Conservation (phyloP, 2,113 vertebrate genomes). For the Hippopotamus amphibius region DNA sequence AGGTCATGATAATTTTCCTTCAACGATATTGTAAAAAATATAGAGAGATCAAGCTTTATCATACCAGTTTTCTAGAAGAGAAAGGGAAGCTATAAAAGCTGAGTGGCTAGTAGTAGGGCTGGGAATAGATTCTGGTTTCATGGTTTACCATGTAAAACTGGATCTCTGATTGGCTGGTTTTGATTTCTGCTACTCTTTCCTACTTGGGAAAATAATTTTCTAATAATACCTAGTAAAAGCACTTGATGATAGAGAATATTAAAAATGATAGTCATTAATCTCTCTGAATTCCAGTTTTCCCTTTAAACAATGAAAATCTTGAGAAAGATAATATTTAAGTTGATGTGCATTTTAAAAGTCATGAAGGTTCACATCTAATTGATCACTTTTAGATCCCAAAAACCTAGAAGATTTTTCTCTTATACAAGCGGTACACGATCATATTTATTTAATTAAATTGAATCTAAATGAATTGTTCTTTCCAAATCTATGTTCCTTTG, state of each 20-base stretch:
- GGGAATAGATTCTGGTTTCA: background rate
- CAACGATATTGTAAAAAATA: background rate
- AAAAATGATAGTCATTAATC: background rate
- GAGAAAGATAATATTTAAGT: background rate
- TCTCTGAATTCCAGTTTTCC: background rate
- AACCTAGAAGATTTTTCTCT: background rate
- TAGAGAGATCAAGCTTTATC: background rate
- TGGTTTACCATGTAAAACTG: background rate
- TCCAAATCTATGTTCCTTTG: background rate
- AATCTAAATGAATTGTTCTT: background rate
- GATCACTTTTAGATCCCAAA: background rate
- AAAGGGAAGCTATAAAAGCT: background rate
- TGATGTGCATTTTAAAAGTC: background rate
- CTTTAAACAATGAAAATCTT: background rate
- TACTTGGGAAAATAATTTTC: conserved; percentile 13
- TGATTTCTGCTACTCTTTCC: background rate
- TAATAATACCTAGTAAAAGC: background rate
- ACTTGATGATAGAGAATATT: background rate
- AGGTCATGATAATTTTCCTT: background rate
- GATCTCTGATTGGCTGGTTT: background rate
- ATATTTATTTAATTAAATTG: background rate
- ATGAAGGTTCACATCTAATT: background rate
- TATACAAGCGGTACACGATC: background rate
- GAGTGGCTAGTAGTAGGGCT: background rate
- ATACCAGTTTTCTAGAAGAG: background rate